phyloP scores from a whole-genome alignment of 2,797 vertebrate species.

The Agapornis canus region DNA sequence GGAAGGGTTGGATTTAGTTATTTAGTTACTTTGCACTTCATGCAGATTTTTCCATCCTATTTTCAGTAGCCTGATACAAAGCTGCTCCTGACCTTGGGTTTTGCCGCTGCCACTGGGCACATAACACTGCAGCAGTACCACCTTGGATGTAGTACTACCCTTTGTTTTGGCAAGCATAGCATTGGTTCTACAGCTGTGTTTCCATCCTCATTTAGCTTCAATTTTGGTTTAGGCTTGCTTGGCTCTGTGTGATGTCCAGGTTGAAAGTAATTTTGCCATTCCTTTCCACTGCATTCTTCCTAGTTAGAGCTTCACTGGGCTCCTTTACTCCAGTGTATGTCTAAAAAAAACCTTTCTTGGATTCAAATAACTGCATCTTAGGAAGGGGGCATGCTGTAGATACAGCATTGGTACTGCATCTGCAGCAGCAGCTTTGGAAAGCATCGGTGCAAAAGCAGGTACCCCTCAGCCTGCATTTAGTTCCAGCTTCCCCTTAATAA shows the following conservation, averaged over 20 bases:
- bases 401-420: background rate
- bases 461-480: background rate
- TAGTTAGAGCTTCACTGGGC: background rate
- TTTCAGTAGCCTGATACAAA: background rate
- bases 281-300: background rate
- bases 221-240: background rate
- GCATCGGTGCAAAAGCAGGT: background rate
- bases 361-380: background rate
- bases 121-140: background rate
- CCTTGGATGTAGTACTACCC: background rate
- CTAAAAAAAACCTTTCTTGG: background rate
- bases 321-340: background rate
- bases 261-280: background rate
- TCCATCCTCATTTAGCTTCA: background rate
- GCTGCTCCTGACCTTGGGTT: background rate
- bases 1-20: background rate
- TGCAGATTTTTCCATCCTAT: background rate
- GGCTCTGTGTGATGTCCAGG: background rate
- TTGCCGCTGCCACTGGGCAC: background rate
- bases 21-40: conserved; percentile 10
- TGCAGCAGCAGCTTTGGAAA: background rate
- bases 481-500: background rate
- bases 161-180: background rate
- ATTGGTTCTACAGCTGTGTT: background rate
- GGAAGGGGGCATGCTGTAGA: background rate